A percentile compares a stretch with the other conserved stretches of the same genome.
These are phyloP conservation scores for Cataglyphis albicans DNA, from an alignment of 2,888 invertebrate genomes.

Conservation along the genomic window DNA sequence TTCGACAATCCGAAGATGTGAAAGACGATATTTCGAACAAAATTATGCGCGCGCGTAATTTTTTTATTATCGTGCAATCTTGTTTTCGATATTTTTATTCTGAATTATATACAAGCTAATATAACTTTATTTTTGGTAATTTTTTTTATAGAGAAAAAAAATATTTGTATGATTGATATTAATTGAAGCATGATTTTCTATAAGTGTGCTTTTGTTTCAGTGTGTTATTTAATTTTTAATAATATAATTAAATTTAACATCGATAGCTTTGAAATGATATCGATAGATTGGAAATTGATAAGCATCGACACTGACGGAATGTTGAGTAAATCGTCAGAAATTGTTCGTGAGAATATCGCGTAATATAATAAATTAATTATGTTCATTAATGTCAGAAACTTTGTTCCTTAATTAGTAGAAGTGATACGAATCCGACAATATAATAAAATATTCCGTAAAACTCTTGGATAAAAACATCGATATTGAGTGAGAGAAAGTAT, in stretches of 20 bases:
- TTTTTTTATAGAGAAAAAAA: not conserved
- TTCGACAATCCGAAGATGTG: slow-evolving; percentile 46
- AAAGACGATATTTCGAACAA: not conserved
- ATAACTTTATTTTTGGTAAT: not conserved
- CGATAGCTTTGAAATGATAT: not conserved
- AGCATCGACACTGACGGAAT: not conserved
- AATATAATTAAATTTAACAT: not conserved
- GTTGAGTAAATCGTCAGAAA: not conserved
- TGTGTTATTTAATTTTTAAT: not conserved
- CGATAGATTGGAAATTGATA: not conserved
- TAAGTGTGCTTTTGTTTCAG: not conserved
- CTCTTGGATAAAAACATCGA: not conserved
- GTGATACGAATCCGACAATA: not conserved
- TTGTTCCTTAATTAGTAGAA: not conserved
- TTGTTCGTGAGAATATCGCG: not conserved
- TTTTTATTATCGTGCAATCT: not conserved
- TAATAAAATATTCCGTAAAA: not conserved
- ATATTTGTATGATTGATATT: not conserved
- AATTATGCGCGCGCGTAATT: too few relatives aligned
- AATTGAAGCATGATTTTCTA: not conserved
- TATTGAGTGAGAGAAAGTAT: not conserved
- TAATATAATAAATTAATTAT: not conserved
- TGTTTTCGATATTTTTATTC: not conserved
- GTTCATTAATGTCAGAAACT: not conserved
- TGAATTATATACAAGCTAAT: not conserved